These are phyloP conservation scores for Scarus forsteni DNA, from an alignment of 2,797 vertebrate species.

Conservation along the genomic window DNA sequence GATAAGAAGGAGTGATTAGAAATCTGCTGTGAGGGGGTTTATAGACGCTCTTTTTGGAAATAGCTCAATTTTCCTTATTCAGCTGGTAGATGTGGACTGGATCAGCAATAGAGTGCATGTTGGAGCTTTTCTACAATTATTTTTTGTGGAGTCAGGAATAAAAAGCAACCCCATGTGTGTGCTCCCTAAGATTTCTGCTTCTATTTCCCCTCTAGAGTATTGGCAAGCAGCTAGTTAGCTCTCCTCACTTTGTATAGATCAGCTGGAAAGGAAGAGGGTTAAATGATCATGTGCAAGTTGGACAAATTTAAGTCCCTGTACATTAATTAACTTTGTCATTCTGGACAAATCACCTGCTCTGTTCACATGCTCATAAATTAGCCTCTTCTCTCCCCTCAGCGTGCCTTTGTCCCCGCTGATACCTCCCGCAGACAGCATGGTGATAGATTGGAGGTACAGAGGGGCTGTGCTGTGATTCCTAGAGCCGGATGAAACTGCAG, in stretches of 20 bases:
- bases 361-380: constrained; percentile 72
- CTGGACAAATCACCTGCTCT: constrained; percentile 66
- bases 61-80: constrained; percentile 55
- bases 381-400: constrained; percentile 58
- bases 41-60: constrained; percentile 53
- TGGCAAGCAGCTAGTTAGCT: constrained; percentile 15
- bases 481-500: constrained; percentile 79
- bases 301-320: constrained; percentile 63
- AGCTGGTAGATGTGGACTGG: constrained; percentile 30
- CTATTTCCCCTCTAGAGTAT: constrained; percentile 13
- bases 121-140: constrained; percentile 44
- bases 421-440: constrained; percentile 64
- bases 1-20: constrained; percentile 73
- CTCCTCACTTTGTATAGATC: constrained; percentile 33
- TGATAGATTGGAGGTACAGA: constrained; percentile 75
- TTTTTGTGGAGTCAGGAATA: constrained; percentile 60
- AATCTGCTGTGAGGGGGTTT: constrained; percentile 51
- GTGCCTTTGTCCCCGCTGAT: constrained; percentile 63
- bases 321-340: constrained; percentile 79
- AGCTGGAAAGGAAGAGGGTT: constrained; percentile 55
- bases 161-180: constrained; percentile 37
- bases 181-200: constrained; percentile 9
- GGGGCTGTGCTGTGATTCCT: constrained; percentile 77
- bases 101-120: constrained; percentile 30
- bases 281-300: constrained; percentile 70